Conservation (phyloP, 2,888 invertebrate genomes). For the Julus scanicus region DNA sequence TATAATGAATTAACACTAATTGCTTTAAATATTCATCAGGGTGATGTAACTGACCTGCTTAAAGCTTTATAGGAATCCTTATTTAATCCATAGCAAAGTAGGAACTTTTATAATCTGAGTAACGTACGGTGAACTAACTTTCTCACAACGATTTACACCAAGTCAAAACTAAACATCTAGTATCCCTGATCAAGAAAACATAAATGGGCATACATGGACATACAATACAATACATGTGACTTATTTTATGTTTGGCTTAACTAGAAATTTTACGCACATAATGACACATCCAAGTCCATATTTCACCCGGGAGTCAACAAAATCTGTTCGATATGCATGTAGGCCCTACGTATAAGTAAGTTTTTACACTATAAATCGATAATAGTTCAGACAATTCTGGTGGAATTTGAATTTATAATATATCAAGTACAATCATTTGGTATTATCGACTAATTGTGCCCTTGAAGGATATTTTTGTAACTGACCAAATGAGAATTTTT, state of each 20-base stretch:
- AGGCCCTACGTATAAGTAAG: too few relatives aligned
- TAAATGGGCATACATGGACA: too few relatives aligned
- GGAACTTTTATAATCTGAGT: too few relatives aligned
- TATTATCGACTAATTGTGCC: not conserved
- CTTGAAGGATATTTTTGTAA: not conserved
- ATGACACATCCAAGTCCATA: too few relatives aligned
- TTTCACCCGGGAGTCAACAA: too few relatives aligned
- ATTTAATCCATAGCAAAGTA: not conserved
- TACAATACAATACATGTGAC: not conserved
- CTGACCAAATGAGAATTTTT: not conserved
- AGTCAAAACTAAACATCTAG: not conserved
- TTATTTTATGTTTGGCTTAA: too few relatives aligned
- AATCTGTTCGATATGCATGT: too few relatives aligned
- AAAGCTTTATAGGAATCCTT: not conserved
- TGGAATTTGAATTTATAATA: not conserved
- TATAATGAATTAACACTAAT: not conserved
- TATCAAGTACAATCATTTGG: not conserved
- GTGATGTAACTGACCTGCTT: not conserved
- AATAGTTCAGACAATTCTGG: too few relatives aligned
- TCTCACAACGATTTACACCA: too few relatives aligned
- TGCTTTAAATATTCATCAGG: not conserved
- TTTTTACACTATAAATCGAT: too few relatives aligned
- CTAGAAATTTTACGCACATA: too few relatives aligned
- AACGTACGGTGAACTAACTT: too few relatives aligned
- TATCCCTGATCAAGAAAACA: not conserved